These are phyloP conservation scores for Microctonus aethiopoides DNA, from an alignment of 2,888 invertebrate genomes.

Conservation along the genomic window DNA sequence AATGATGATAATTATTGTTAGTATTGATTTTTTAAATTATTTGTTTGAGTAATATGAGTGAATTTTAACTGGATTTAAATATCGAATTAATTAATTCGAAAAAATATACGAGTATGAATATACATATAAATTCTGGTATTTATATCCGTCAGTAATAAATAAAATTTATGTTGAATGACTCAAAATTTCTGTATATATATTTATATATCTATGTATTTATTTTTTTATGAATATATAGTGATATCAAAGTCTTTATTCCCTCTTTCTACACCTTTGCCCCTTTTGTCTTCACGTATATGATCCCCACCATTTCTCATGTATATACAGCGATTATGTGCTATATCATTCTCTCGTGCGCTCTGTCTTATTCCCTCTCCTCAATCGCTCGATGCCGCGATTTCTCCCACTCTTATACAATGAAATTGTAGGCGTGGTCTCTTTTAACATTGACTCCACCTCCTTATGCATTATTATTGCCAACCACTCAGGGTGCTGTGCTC, in stretches of 20 bases:
- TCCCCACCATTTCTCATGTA: constrained; percentile 18
- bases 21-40: no score
- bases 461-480: constrained; percentile 66
- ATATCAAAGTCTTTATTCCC: no score
- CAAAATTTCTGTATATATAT: no score
- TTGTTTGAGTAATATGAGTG: not conserved
- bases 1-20: no score
- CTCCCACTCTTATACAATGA: constrained; percentile 47
- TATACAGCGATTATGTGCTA: no score
- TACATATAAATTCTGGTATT: no score
- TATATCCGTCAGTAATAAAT: no score
- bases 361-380: constrained; percentile 51
- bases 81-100: no score
- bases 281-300: constrained; percentile 22
- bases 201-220: no score
- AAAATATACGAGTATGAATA: no score
- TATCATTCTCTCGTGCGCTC: constrained; percentile 40
- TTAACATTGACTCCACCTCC: constrained; percentile 56
- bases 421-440: constrained; percentile 55
- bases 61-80: not conserved
- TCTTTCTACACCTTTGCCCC: constrained; percentile 23
- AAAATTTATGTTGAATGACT: no score
- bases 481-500: constrained; percentile 41
- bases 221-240: no score
- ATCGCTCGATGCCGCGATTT: constrained; percentile 23